These are phyloP conservation scores for Agriopis leucophaearia DNA, from an alignment of 2,888 invertebrate species.

Conservation along the genomic window DNA sequence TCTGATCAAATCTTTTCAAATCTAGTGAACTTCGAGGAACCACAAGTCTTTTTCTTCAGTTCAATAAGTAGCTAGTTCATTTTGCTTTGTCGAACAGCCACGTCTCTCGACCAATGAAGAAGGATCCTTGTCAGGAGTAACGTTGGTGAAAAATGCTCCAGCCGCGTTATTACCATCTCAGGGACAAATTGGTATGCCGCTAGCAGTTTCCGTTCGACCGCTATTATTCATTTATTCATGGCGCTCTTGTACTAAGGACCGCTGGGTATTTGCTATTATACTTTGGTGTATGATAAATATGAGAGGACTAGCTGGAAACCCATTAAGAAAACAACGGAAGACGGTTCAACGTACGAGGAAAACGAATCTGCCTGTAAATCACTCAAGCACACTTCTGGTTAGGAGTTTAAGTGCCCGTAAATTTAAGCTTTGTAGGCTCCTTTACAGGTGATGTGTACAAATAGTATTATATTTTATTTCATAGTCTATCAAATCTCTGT, in stretches of 20 bases:
- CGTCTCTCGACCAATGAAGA: constrained; percentile 61
- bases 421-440: constrained; percentile 29
- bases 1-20: not conserved
- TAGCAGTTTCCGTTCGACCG: constrained; percentile 72
- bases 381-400: constrained; percentile 33
- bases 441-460: constrained; percentile 22
- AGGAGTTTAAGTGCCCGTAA: constrained; percentile 30
- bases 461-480: not conserved
- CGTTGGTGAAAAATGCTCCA: constrained; percentile 76
- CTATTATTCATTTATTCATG: constrained; percentile 84
- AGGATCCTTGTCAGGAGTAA: constrained; percentile 65
- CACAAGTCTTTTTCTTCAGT: not conserved
- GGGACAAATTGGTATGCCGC: constrained; percentile 81
- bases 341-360: constrained; percentile 36
- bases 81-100: constrained; percentile 52
- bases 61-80: constrained; percentile 12
- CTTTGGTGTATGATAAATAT: constrained; percentile 51
- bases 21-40: not conserved
- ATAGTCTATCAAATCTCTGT: constrained; percentile 1
- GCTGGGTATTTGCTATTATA: constrained; percentile 63
- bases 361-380: constrained; percentile 38
- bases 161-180: constrained; percentile 78
- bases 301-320: constrained; percentile 42
- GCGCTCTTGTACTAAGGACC: constrained; percentile 69
- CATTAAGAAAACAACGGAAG: constrained; percentile 46